These are phyloP conservation scores for Seira sanloemensis DNA, from an alignment of 2,888 invertebrate species.

Conservation along the genomic window DNA sequence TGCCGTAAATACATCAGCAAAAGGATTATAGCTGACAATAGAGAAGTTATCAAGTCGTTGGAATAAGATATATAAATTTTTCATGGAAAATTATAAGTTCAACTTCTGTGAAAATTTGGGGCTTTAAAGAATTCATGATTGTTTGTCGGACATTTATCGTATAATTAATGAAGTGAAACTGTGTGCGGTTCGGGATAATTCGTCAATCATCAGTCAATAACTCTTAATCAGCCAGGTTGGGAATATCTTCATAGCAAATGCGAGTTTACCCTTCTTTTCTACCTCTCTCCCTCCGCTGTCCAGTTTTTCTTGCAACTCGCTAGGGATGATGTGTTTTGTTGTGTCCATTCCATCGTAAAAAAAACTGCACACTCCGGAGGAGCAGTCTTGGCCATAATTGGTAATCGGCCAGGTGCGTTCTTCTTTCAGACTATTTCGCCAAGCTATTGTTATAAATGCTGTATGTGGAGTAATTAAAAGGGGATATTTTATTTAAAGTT, in stretches of 20 bases:
- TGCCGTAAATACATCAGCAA: neutral
- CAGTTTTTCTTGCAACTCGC: neutral
- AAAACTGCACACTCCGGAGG: too few species aligned
- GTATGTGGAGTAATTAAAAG: neutral
- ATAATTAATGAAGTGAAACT: neutral
- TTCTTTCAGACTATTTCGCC: too few species aligned
- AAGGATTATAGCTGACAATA: too few species aligned
- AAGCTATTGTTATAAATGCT: neutral
- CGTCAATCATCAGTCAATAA: neutral
- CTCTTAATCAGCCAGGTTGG: neutral
- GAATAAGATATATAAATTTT: neutral
- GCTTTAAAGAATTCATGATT: constrained; percentile 1
- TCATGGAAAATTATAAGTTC: neutral
- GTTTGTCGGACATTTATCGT: neutral
- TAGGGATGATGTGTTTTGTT: too few species aligned
- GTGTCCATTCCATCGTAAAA: too few species aligned
- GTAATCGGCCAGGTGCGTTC: too few species aligned
- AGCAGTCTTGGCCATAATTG: too few species aligned
- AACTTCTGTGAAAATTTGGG: neutral
- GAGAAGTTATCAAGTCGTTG: neutral
- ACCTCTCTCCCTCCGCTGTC: neutral
- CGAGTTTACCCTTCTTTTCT: neutral
- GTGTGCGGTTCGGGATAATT: neutral
- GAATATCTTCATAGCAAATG: neutral
- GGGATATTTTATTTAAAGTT: neutral